These are phyloP conservation scores for Ditylenchus dipsaci DNA, from an alignment of 1,140 invertebrate species.

Conservation along the genomic window DNA sequence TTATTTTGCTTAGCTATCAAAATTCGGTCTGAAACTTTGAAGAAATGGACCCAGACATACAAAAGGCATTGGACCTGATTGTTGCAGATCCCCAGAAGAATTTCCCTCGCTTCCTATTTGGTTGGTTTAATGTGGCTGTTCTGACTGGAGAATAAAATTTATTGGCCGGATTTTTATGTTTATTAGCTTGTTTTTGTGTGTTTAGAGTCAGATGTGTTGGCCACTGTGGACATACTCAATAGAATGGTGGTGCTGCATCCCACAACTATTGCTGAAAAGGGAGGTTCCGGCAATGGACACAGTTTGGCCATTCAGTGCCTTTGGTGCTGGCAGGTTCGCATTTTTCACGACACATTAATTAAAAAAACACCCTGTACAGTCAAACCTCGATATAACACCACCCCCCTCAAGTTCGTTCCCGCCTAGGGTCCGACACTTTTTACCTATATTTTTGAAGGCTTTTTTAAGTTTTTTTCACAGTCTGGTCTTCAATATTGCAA, in stretches of 20 bases:
- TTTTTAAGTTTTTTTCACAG: too few relatives aligned
- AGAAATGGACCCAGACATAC: too few relatives aligned
- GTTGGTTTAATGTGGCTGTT: constrained; percentile 11
- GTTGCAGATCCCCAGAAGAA: constrained; percentile 17
- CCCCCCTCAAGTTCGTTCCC: too few relatives aligned
- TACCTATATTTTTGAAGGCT: too few relatives aligned
- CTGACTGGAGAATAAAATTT: too few relatives aligned
- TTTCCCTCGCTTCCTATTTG: constrained; percentile 24
- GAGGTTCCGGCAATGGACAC: constrained; percentile 9
- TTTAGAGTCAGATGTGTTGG: constrained; percentile 19
- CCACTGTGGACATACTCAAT: constrained; percentile 3
- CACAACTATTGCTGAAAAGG: neutral
- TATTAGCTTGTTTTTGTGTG: constrained; percentile 8
- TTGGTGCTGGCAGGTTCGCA: constrained; percentile 20
- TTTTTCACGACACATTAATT: neutral
- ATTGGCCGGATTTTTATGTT: neutral
- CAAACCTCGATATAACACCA: too few relatives aligned
- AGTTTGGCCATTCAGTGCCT: constrained; percentile 18
- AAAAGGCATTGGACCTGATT: neutral
- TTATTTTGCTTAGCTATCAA: too few relatives aligned
- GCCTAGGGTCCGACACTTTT: too few relatives aligned
- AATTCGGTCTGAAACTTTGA: too few relatives aligned
- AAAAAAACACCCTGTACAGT: too few relatives aligned
- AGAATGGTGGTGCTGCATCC: constrained; percentile 12
- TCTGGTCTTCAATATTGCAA: too few relatives aligned